These are phyloP conservation scores for Ichneumoninae sp. DNA, from an alignment of 2,888 invertebrate genomes.

Conservation along the genomic window DNA sequence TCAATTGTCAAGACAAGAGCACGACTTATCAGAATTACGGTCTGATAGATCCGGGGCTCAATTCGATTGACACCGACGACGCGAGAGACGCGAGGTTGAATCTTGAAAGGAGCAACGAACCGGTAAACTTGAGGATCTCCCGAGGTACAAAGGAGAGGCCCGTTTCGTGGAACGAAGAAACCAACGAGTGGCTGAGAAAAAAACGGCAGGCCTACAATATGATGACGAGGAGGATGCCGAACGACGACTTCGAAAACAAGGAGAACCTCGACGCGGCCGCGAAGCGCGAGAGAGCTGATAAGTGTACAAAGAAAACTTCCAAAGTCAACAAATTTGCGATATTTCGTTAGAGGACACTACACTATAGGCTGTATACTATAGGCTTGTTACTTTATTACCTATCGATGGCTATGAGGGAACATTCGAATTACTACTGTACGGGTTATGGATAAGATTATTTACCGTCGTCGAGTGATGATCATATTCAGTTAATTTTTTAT, in stretches of 20 bases:
- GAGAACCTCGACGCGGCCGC: constrained; percentile 72
- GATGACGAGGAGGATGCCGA: constrained; percentile 70
- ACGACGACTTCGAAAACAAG: constrained; percentile 73
- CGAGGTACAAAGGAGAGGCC: constrained; percentile 75
- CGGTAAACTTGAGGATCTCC: constrained; percentile 24
- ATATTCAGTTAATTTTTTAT: constrained; percentile 1
- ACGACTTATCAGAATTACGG: constrained; percentile 81
- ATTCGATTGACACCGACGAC: constrained; percentile 23
- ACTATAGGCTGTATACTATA: not conserved
- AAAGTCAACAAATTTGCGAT: constrained; percentile 78
- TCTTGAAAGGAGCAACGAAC: constrained; percentile 68
- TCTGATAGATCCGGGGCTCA: constrained; percentile 73
- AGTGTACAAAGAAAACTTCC: constrained; percentile 70
- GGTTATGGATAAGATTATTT: constrained; percentile 10
- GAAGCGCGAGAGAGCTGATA: constrained; percentile 65
- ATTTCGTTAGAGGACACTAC: constrained; percentile 73
- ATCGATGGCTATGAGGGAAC: not conserved
- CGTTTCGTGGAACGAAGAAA: constrained; percentile 79
- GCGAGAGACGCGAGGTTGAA: constrained; percentile 72
- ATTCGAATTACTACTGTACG: not conserved
- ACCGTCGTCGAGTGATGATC: constrained; percentile 10
- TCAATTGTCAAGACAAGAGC: constrained; percentile 74
- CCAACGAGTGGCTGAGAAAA: constrained; percentile 78
- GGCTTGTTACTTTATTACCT: not conserved
- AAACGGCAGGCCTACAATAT: constrained; percentile 79